phyloP scores from a whole-genome alignment of 2,797 vertebrate species.

The Gymnodraco acuticeps region DNA sequence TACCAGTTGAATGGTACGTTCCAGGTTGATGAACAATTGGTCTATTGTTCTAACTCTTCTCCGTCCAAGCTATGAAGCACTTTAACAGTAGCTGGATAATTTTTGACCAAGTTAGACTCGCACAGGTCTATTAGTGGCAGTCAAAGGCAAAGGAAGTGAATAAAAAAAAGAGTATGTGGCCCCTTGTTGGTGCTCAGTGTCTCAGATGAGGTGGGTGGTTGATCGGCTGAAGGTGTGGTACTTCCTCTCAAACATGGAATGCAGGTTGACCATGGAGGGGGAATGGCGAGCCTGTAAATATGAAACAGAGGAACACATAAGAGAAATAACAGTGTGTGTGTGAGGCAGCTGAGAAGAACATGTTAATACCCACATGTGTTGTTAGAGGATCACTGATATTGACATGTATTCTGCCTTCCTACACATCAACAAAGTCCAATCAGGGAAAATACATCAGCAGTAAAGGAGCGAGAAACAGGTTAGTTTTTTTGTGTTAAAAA shows the following conservation, averaged over 20 bases:
- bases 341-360: not conserved
- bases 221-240: conserved; percentile 96
- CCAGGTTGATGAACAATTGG: conserved; percentile 6
- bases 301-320: conserved; percentile 9
- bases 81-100: not conserved
- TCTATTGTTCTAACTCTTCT: conserved; percentile 8
- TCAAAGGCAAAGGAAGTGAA: conserved; percentile 5
- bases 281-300: conserved; percentile 87
- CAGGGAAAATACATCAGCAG: not conserved
- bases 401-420: not conserved
- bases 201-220: conserved; percentile 94
- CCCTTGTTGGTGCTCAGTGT: not conserved
- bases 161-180: not conserved
- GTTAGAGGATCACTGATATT: not conserved
- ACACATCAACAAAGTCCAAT: not conserved
- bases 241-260: conserved; percentile 93
- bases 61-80: not conserved
- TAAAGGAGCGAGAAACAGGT: not conserved
- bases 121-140: conserved; percentile 10
- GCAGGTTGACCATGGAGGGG: conserved; percentile 93
- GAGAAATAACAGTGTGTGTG: not conserved
- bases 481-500: no score
- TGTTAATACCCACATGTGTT: conserved; percentile 2
- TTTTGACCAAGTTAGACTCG: not conserved
- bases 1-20: not conserved